These are phyloP conservation scores for Eueides isabella DNA, from an alignment of 1,140 invertebrate species.

Conservation along the genomic window DNA sequence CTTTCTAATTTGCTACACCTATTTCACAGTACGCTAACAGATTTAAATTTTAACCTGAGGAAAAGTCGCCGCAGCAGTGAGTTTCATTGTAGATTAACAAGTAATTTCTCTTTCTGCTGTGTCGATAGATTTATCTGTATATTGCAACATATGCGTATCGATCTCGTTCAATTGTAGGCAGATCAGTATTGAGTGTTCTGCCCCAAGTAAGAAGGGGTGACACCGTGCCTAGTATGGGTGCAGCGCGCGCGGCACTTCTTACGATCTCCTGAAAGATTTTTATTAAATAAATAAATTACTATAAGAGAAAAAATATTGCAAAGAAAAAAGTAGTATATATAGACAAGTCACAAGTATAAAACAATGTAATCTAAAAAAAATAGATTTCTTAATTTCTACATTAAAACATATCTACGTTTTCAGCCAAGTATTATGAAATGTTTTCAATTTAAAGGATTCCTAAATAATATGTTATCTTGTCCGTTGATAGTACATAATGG, in stretches of 20 bases:
- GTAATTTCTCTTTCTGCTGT: conserved; percentile 17
- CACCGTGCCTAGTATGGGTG: conserved; percentile 76
- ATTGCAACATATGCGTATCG: conserved; percentile 67
- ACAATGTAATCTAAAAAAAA: background rate
- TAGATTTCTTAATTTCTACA: background rate
- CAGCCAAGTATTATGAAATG: too few relatives aligned
- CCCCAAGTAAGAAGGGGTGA: conserved; percentile 77
- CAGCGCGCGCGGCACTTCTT: conserved; percentile 74
- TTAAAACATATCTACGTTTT: too few relatives aligned
- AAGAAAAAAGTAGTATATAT: background rate
- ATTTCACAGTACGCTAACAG: conserved; percentile 15
- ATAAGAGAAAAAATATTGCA: background rate
- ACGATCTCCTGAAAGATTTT: conserved; percentile 54
- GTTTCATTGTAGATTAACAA: conserved; percentile 25
- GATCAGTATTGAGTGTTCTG: conserved; percentile 74
- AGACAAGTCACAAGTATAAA: background rate
- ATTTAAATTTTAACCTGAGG: conserved; percentile 15
- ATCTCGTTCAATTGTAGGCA: conserved; percentile 57
- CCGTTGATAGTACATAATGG: background rate
- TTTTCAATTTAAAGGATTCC: background rate
- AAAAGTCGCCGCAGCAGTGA: conserved; percentile 26
- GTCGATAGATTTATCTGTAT: conserved; percentile 42
- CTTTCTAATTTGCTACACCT: conserved; percentile 15
- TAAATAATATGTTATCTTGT: background rate
- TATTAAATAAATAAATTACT: background rate